phyloP scores from a whole-genome alignment of 2,888 invertebrate species.

The Lasioglossum villosulum region DNA sequence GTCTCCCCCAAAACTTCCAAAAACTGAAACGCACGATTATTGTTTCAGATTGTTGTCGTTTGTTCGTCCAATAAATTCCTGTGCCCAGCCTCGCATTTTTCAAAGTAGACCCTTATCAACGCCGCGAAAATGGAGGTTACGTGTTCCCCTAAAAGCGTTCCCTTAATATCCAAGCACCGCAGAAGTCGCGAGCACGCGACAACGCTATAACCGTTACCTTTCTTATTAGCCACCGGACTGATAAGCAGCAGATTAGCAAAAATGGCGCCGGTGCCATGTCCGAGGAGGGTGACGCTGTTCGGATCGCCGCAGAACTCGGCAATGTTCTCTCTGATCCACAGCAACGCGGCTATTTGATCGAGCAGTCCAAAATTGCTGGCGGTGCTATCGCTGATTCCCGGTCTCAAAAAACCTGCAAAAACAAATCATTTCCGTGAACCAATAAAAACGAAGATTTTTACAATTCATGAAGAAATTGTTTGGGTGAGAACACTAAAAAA shows the following conservation, averaged over 20 bases:
- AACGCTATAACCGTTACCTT: constrained; percentile 78
- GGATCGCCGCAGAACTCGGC: constrained; percentile 96
- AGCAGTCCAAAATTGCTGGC: constrained; percentile 96
- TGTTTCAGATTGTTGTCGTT: not conserved
- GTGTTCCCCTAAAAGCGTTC: constrained; percentile 31
- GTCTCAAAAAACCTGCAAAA: constrained; percentile 90
- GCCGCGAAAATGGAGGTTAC: constrained; percentile 29
- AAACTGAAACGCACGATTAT: not conserved
- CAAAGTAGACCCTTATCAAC: constrained; percentile 24
- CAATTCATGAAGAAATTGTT: too few species aligned
- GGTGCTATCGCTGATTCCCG: constrained; percentile 90
- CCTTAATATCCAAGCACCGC: constrained; percentile 48
- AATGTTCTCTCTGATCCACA: constrained; percentile 98
- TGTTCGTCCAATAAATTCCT: not conserved
- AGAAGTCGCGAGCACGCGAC: constrained; percentile 44
- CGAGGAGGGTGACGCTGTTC: constrained; percentile 94
- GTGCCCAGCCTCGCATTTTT: not conserved
- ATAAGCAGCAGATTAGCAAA: constrained; percentile 97
- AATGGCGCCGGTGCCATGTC: constrained; percentile 98
- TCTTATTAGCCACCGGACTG: constrained; percentile 91
- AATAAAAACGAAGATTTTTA: too few species aligned
- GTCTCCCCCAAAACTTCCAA: not conserved
- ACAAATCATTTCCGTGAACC: too few species aligned
- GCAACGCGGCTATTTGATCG: constrained; percentile 96
- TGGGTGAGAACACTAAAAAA: too few species aligned